These are phyloP conservation scores for Gymnocypris eckloni DNA, from an alignment of 2,797 vertebrate genomes.

Conservation along the genomic window DNA sequence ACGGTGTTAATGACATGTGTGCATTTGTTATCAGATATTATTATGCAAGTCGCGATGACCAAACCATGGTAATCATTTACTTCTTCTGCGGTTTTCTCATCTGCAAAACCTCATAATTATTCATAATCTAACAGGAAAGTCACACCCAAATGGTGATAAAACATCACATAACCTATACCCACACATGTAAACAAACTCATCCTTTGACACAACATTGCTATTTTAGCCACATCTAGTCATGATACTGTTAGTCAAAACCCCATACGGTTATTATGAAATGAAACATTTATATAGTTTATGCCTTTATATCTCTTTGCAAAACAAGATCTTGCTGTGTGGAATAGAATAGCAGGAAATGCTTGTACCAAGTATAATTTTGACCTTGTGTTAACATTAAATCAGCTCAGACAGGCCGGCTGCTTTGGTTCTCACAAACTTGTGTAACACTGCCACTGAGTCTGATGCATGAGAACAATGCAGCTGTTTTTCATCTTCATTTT, in stretches of 20 bases:
- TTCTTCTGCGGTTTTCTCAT: background rate
- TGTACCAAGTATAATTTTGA: no score
- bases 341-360: background rate
- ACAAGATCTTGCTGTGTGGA: background rate
- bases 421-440: slow-evolving; percentile 46
- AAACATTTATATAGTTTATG: background rate
- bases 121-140: background rate
- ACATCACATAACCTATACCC: background rate
- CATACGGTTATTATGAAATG: background rate
- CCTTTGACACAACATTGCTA: background rate
- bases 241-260: background rate
- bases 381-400: background rate
- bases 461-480: background rate
- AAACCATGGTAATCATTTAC: background rate
- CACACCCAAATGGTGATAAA: background rate
- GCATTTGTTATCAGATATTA: background rate
- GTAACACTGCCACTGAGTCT: background rate
- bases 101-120: background rate
- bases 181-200: background rate
- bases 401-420: slow-evolving; percentile 58
- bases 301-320: background rate
- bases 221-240: background rate
- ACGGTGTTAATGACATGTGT: no score
- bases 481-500: background rate
- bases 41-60: background rate